These are phyloP conservation scores for Lanistes nyassanus DNA, from an alignment of 1,140 invertebrate species.

Conservation along the genomic window DNA sequence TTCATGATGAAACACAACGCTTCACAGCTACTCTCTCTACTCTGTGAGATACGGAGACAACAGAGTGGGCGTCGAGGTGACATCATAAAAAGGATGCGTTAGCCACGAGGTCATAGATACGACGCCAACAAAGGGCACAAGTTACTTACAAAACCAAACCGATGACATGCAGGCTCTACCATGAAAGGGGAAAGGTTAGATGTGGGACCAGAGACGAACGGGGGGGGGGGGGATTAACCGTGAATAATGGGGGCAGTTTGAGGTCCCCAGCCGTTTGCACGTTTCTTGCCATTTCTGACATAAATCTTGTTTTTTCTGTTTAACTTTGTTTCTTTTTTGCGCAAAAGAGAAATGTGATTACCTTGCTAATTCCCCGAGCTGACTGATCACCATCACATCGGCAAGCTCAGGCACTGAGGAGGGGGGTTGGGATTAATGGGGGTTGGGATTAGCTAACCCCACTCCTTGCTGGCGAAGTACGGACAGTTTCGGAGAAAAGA, in stretches of 20 bases:
- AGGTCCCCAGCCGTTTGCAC: too few relatives aligned
- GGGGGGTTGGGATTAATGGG: not conserved
- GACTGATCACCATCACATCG: too few relatives aligned
- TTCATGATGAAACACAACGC: not conserved
- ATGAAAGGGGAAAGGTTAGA: not conserved
- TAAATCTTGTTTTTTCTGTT: too few relatives aligned
- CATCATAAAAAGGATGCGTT: not conserved
- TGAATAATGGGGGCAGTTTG: not conserved
- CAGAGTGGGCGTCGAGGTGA: not conserved
- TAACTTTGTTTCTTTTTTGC: too few relatives aligned
- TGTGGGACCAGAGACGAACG: not conserved
- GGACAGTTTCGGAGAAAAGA: not conserved
- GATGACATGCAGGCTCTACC: not conserved
- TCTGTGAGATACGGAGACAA: slow-evolving; percentile 7
- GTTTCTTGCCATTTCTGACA: too few relatives aligned
- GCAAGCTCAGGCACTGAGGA: too few relatives aligned
- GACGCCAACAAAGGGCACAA: not conserved
- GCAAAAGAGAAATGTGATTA: not conserved
- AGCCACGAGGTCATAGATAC: not conserved
- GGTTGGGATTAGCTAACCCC: not conserved
- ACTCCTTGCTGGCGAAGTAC: not conserved
- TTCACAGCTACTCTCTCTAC: not conserved
- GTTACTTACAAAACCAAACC: too few relatives aligned
- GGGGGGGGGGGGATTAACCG: not conserved
- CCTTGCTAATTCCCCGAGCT: too few relatives aligned